Conservation (phyloP, 2,888 invertebrate species). For the Brachyptera putata region DNA sequence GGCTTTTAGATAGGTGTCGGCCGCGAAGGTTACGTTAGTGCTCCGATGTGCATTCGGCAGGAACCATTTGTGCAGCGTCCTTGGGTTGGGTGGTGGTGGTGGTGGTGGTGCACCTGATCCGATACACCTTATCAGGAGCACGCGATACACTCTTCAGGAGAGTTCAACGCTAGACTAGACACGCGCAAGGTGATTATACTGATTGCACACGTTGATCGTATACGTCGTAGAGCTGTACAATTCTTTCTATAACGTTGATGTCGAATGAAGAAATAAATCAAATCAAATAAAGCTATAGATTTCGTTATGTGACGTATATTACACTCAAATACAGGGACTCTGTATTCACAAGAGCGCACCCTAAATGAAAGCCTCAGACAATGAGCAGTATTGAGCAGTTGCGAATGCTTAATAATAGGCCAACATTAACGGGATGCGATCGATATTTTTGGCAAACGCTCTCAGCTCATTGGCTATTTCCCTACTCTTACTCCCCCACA, state of each 20-base stretch:
- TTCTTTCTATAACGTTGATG: too few species aligned
- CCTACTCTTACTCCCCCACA: too few species aligned
- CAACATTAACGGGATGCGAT: too few species aligned
- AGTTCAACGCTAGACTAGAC: not conserved
- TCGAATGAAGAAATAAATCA: too few species aligned
- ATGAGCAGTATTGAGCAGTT: not conserved
- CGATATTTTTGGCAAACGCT: constrained; percentile 13
- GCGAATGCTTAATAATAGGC: constrained; percentile 10
- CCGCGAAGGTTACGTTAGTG: constrained; percentile 34
- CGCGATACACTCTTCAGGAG: not conserved
- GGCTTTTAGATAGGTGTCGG: constrained; percentile 50
- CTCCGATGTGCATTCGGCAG: constrained; percentile 12
- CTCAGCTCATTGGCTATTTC: not conserved
- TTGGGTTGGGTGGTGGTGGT: too few species aligned
- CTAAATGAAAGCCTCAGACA: not conserved
- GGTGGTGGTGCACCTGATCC: too few species aligned
- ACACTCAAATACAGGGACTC: too few species aligned
- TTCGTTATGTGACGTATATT: too few species aligned
- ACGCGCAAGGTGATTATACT: not conserved
- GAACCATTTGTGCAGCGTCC: not conserved
- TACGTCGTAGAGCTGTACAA: too few species aligned
- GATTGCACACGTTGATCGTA: not conserved
- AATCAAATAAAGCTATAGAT: too few species aligned
- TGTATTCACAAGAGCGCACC: too few species aligned
- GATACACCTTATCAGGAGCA: not conserved